Conservation (phyloP, 2,797 vertebrate genomes). For the Urophycis tenuis region DNA sequence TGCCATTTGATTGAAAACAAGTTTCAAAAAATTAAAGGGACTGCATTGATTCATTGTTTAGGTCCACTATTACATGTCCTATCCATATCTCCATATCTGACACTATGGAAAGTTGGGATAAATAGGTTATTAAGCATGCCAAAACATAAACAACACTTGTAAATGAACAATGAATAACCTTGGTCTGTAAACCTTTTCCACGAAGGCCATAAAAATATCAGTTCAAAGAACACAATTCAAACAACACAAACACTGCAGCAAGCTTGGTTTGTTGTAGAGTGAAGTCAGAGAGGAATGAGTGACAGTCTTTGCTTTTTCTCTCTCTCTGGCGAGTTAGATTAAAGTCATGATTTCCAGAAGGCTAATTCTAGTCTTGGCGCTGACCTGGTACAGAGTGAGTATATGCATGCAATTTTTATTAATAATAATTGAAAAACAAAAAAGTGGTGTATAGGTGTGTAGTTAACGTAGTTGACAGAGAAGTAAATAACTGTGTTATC, state of each 20-base stretch:
- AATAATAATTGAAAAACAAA: background rate
- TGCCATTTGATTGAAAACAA: background rate
- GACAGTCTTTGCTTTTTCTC: background rate
- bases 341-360: conserved; percentile 37
- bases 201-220: background rate
- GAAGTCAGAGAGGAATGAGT: background rate
- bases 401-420: background rate
- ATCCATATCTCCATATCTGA: background rate
- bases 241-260: background rate
- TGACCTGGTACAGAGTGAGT: conserved; percentile 18
- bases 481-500: background rate
- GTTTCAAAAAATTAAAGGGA: background rate
- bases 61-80: no score
- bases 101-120: background rate
- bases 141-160: background rate
- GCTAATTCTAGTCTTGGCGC: conserved; percentile 34
- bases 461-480: background rate
- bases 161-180: background rate
- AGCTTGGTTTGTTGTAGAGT: background rate
- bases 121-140: background rate
- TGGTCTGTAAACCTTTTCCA: background rate
- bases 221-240: background rate
- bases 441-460: background rate
- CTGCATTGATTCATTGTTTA: background rate
- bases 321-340: background rate